A percentile compares a stretch with the other conserved stretches of the same genome.
These are phyloP conservation scores for Cliona cf. orientalis DNA, from an alignment of 37 sponge, comb jelly and placozoan genomes.

Conservation along the genomic window DNA sequence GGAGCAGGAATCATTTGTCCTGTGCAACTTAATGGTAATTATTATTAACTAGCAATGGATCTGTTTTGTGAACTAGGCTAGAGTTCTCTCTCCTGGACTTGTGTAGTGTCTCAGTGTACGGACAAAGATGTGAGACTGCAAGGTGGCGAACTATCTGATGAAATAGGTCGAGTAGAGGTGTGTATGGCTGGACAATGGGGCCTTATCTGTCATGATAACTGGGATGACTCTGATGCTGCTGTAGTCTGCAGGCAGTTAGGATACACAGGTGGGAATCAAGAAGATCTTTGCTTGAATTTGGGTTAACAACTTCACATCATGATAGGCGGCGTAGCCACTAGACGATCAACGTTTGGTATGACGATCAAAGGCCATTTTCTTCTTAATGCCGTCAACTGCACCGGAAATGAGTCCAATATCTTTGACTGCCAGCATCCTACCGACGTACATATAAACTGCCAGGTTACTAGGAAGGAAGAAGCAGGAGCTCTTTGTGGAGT, in stretches of 20 bases:
- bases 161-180: neutral
- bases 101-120: neutral
- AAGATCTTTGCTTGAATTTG: neutral
- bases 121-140: neutral
- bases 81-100: too few species aligned
- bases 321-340: neutral
- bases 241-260: conserved; percentile 28
- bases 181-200: conserved; percentile 18
- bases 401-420: neutral
- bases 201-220: conserved; percentile 4
- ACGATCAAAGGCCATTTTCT: too few species aligned
- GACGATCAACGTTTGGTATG: neutral
- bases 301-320: neutral
- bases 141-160: neutral
- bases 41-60: too few species aligned
- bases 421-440: neutral
- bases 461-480: neutral
- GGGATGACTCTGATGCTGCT: conserved; percentile 1
- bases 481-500: neutral
- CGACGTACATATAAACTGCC: neutral
- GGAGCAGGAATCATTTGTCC: neutral
- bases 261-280: neutral
- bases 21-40: neutral
- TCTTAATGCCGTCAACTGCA: neutral
- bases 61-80: too few species aligned